Percentiles rank a stretch among this genome's conserved stretches.
Conservation (phyloP, 2,888 invertebrate genomes). For the Cheilosia vernalis region DNA sequence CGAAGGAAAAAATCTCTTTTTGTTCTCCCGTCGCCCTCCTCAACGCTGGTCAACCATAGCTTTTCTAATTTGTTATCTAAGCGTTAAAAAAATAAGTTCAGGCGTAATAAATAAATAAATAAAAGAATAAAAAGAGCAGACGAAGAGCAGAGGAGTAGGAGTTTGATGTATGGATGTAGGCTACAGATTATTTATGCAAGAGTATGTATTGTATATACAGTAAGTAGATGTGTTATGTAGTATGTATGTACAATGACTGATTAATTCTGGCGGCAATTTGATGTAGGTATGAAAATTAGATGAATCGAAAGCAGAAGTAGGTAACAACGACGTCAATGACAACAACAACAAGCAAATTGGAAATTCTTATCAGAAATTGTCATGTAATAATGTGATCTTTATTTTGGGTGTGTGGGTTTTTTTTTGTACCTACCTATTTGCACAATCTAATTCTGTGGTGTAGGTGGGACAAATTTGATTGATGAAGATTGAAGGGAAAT, state of each 20-base stretch:
- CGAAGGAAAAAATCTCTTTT: conserved; percentile 10
- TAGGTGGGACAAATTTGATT: too few species aligned
- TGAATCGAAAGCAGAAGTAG: conserved; percentile 9
- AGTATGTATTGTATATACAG: background rate
- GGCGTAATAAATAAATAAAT: conserved; percentile 47
- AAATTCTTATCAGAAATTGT: conserved; percentile 14
- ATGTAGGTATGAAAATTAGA: conserved; percentile 7
- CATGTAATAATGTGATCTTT: conserved; percentile 4
- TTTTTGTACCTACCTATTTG: too few species aligned
- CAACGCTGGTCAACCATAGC: background rate
- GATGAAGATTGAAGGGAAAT: too few species aligned
- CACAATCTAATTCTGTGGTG: too few species aligned
- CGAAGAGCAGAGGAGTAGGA: background rate
- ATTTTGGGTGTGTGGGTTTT: background rate
- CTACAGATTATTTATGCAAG: conserved; percentile 10
- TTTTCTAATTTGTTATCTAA: conserved; percentile 55
- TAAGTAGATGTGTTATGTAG: background rate
- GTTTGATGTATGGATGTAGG: conserved; percentile 28
- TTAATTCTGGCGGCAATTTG: conserved; percentile 42
- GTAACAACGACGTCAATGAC: background rate
- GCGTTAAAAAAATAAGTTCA: conserved; percentile 22
- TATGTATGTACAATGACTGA: background rate
- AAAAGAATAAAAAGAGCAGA: conserved; percentile 37
- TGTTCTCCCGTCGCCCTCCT: conserved; percentile 4
- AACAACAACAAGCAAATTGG: conserved; percentile 17